These are phyloP conservation scores for Drosophila tani DNA, from an alignment of 1,140 invertebrate genomes.

Conservation along the genomic window DNA sequence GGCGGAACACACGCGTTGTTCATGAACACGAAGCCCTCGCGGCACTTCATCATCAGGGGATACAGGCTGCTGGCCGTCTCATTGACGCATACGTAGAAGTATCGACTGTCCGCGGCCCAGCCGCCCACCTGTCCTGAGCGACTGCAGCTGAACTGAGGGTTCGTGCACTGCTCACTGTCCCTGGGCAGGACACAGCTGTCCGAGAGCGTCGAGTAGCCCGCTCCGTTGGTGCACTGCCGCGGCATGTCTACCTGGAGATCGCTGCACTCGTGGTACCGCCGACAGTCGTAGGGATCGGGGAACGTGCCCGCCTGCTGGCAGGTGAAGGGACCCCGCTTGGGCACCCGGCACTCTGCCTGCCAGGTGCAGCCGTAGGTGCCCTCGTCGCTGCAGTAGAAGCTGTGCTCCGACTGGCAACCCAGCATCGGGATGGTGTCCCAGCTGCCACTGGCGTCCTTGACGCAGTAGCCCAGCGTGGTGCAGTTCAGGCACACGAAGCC, in stretches of 20 bases:
- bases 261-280: conserved; percentile 80
- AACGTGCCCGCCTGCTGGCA: conserved; percentile 73
- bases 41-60: conserved; percentile 71
- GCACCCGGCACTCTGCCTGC: conserved; percentile 54
- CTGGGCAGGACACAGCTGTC: conserved; percentile 56
- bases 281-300: conserved; percentile 84
- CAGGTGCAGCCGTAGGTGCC: conserved; percentile 65
- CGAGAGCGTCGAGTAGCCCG: conserved; percentile 57
- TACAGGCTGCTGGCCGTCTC: conserved; percentile 43
- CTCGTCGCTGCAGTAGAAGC: conserved; percentile 76
- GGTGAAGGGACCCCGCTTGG: conserved; percentile 64
- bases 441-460: conserved; percentile 32
- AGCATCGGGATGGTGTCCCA: conserved; percentile 67
- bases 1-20: conserved; percentile 48
- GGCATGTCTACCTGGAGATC: conserved; percentile 52
- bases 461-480: conserved; percentile 62
- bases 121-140: conserved; percentile 59
- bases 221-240: conserved; percentile 57
- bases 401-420: conserved; percentile 51
- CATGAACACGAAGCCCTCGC: conserved; percentile 58
- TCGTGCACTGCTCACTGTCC: conserved; percentile 50
- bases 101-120: conserved; percentile 65
- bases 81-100: conserved; percentile 78
- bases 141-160: conserved; percentile 64
- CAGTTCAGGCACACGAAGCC: conserved; percentile 76